Evolutionary conservation across 1,140 invertebrate species (phyloP).

Genomic region (Saccostrea glomerata): DNA sequence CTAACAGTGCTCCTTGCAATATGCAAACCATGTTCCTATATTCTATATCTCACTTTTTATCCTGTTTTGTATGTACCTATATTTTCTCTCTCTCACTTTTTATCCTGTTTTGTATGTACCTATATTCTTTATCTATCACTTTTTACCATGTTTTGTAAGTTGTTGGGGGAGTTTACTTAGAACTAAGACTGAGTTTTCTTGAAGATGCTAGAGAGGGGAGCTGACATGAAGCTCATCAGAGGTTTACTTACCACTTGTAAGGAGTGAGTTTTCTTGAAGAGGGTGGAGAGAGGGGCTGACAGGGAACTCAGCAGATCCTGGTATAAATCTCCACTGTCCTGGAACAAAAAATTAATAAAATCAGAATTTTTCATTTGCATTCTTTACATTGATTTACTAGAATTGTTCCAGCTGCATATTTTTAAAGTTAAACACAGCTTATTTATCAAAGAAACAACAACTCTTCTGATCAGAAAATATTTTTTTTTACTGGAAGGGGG

Average conservation of each 20-base stretch:
- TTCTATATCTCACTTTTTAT: no score
- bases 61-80: no score
- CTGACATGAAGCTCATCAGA: no score
- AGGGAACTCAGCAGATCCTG: constrained; percentile 61
- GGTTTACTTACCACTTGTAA: constrained; percentile 65
- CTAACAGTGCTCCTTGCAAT: no score
- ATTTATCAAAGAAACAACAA: neutral
- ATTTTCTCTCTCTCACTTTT: no score
- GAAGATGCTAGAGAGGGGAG: no score
- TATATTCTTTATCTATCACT: no score
- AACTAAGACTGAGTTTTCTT: no score
- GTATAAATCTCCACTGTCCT: constrained; percentile 68
- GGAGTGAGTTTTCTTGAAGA: constrained; percentile 70
- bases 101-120: no score
- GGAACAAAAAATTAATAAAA: constrained; percentile 40
- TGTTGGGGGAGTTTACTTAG: no score
- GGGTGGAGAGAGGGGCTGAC: constrained; percentile 62
- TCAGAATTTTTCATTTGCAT: neutral
- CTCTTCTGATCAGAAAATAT: neutral
- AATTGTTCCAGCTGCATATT: neutral
- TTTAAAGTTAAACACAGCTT: neutral
- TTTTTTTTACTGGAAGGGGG: neutral
- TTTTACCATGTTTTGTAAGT: no score
- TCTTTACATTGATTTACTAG: neutral
- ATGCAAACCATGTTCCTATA: no score